Evolutionary conservation across 64 coral and sea anemone species (phyloP).

Genomic region (Anthopleura sola): DNA sequence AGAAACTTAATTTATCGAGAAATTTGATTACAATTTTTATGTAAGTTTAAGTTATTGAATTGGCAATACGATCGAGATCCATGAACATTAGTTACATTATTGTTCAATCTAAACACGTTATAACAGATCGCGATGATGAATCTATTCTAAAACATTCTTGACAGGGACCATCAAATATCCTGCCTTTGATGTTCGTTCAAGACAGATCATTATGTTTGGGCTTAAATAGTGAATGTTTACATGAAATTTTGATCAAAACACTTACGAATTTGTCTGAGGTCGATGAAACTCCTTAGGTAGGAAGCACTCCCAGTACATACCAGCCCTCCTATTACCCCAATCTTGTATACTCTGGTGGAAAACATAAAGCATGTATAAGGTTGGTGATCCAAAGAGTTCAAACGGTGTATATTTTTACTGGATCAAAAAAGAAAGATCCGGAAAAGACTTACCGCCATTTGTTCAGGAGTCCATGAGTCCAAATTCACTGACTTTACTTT

Average conservation of each 20-base stretch:
- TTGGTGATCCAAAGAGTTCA: background rate
- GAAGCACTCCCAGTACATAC: constrained; percentile 79
- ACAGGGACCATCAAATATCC: background rate
- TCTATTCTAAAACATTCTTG: background rate
- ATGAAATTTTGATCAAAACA: background rate
- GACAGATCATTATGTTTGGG: background rate
- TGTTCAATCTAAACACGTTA: background rate
- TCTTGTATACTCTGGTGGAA: constrained; percentile 75
- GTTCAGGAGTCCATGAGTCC: constrained; percentile 96
- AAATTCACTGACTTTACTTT: constrained; percentile 96
- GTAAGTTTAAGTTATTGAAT: too few relatives aligned
- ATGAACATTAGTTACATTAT: too few relatives aligned
- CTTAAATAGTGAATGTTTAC: background rate
- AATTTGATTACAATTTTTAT: background rate
- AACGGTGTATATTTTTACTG: background rate
- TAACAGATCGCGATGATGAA: background rate
- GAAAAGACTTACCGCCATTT: constrained; percentile 68
- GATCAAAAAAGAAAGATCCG: background rate
- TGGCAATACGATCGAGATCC: too few relatives aligned
- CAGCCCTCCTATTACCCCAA: constrained; percentile 88
- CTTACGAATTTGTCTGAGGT: constrained; percentile 88
- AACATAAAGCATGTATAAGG: background rate
- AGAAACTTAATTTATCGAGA: background rate
- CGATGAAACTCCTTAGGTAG: constrained; percentile 79
- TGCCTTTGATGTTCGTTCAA: background rate